Evolutionary conservation across 1,140 invertebrate species (phyloP), one percentile per base, ranked within the genome.

Genomic region (Achatina immaculata): DNA sequence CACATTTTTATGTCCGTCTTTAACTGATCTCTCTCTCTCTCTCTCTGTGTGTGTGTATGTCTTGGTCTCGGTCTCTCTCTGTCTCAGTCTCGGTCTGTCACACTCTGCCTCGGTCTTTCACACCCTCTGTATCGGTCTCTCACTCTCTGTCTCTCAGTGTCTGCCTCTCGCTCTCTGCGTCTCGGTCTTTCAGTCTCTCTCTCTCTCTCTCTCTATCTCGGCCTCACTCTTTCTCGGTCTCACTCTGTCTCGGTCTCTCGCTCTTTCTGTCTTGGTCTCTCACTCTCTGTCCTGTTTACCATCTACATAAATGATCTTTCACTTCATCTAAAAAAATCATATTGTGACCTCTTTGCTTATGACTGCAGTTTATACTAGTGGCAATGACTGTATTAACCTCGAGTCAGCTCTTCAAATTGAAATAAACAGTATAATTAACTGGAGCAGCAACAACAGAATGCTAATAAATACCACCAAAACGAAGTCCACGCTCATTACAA

Each of bases 211-310:
- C 24, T 78, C 51, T 0, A 9, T 21, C 0, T 45, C 16, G 38
- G 4, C 43, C 58, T 34, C 75, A 65, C 75, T 78, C 34, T 78
- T 21, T 43, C 34, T 66, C 51, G 28, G 0, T 43, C n/a, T 77
- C 51, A 24, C 28, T 58, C 48, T 82, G n/a, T 62, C 36, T 82
- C 62, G 7, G 9, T n/a, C 62, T 66, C n/a, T 36, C 62, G n/a
- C 24, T 66, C 74, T 76, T 21, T 36, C n/a, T 21, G 6, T 19
- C 45, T 58, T 24, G 3, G n/a, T 31, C 43, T 28, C 45, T 58
- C 74, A 51, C 75, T 77, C n/a, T 77, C 40, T 62, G 6, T 65
- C 31, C 16, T 24, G 24, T 77, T 40, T 62, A 16, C 62, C 58
- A 34, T n/a, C n/a, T n/a, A n/a, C n/a, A n/a, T n/a, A n/a, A n/a